These are phyloP conservation scores for Hydrotaea diabolus DNA, from an alignment of 2,888 invertebrate genomes.

Conservation along the genomic window DNA sequence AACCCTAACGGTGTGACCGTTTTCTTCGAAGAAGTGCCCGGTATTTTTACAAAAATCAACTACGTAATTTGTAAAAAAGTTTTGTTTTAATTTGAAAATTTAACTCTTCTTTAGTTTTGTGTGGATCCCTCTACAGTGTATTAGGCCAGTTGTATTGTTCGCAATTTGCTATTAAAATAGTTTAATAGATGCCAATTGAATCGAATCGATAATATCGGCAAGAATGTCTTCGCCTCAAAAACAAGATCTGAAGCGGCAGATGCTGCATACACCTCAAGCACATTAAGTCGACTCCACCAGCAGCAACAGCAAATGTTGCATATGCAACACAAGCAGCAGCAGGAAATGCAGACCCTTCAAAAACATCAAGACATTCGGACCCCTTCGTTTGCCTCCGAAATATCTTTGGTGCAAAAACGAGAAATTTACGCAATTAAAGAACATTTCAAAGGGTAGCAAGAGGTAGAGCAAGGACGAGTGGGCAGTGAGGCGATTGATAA, in stretches of 20 bases:
- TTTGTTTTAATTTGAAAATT: not conserved
- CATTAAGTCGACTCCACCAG: constrained; percentile 46
- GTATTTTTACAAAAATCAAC: too few species aligned
- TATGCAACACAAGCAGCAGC: constrained; percentile 31
- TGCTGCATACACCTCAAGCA: constrained; percentile 46
- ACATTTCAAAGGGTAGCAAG: constrained; percentile 68
- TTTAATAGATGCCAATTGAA: not conserved
- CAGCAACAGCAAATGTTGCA: constrained; percentile 46
- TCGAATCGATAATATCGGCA: not conserved
- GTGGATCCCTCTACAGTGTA: constrained; percentile 35
- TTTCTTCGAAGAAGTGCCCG: too few species aligned
- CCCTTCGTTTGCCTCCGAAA: constrained; percentile 47
- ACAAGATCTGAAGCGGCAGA: constrained; percentile 41
- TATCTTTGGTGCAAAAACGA: constrained; percentile 69
- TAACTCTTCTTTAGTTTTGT: constrained; percentile 44
- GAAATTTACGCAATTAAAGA: constrained; percentile 74
- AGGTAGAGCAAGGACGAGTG: too few species aligned
- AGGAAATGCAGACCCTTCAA: constrained; percentile 46
- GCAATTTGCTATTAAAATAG: not conserved
- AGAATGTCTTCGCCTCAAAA: constrained; percentile 56
- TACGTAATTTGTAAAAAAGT: too few species aligned
- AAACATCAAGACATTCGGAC: constrained; percentile 32
- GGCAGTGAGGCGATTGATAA: constrained; percentile 68
- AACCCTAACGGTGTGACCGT: too few species aligned
- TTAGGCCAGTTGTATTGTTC: not conserved